A percentile compares a stretch with the other conserved stretches of the same genome.
These are phyloP conservation scores for Drosophila murphyi DNA, from an alignment of 1,140 invertebrate species.

Conservation along the genomic window DNA sequence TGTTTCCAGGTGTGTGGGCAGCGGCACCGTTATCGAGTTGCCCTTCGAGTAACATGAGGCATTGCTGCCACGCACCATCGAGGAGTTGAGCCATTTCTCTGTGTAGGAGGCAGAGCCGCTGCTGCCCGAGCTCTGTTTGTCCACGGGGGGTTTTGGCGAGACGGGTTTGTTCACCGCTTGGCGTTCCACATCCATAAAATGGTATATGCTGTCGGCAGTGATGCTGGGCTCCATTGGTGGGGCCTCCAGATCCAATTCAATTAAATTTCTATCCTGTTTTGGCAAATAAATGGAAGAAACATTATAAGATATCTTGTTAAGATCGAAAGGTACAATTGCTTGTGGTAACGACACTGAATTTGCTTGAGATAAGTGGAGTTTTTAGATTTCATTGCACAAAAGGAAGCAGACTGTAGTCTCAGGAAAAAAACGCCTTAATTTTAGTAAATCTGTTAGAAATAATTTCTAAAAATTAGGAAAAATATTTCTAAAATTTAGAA, in stretches of 20 bases:
- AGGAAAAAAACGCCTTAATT: too few species aligned
- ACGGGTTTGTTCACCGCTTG: constrained; percentile 26
- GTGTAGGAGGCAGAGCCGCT: constrained; percentile 54
- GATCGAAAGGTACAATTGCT: not conserved
- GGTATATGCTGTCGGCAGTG: constrained; percentile 34
- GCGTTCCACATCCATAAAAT: constrained; percentile 27
- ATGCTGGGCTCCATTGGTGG: constrained; percentile 10
- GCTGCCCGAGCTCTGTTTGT: constrained; percentile 9
- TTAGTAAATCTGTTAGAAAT: too few species aligned
- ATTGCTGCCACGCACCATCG: constrained; percentile 56
- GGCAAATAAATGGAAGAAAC: not conserved
- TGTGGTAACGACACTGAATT: too few species aligned
- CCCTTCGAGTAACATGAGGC: constrained; percentile 55
- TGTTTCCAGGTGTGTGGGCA: constrained; percentile 77
- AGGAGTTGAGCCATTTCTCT: constrained; percentile 77
- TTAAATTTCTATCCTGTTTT: constrained; percentile 49
- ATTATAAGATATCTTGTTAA: too few species aligned
- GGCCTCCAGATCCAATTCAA: constrained; percentile 40
- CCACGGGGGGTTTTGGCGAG: constrained; percentile 42
- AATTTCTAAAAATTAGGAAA: too few species aligned
- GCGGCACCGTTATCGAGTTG: constrained; percentile 56
- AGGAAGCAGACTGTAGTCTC: too few species aligned
- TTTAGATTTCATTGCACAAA: too few species aligned
- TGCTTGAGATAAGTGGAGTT: too few species aligned
- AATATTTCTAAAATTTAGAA: too few species aligned